phyloP scores from a whole-genome alignment of 2,113 vertebrate genomes.

The Pogona vitticeps region DNA sequence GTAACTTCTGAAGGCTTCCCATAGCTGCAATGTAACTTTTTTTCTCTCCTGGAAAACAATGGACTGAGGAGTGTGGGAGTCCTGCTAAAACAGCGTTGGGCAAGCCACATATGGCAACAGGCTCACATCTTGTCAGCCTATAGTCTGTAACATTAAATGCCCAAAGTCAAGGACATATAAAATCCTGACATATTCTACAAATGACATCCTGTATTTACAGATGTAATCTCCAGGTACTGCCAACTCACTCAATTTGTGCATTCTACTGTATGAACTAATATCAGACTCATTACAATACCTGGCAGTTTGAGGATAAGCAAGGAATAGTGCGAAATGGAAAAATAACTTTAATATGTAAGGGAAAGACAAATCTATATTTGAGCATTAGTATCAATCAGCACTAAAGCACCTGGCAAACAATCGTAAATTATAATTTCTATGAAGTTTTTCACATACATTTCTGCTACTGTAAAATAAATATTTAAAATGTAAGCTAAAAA shows the following conservation, averaged over 20 bases:
- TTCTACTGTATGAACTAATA: not conserved
- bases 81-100: too few relatives aligned
- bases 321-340: not conserved
- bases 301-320: slow-evolving; percentile 23
- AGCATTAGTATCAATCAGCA: not conserved
- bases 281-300: not conserved
- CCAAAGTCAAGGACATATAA: too few relatives aligned
- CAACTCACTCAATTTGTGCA: not conserved
- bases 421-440: not conserved
- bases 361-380: not conserved
- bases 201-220: not conserved
- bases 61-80: too few relatives aligned
- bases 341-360: not conserved
- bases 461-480: not conserved
- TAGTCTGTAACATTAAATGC: not conserved
- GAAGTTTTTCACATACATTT: not conserved
- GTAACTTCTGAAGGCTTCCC: too few relatives aligned
- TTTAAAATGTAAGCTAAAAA: not conserved
- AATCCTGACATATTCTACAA: not conserved
- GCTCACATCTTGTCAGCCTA: too few relatives aligned
- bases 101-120: too few relatives aligned
- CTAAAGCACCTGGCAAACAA: not conserved
- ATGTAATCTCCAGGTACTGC: not conserved
- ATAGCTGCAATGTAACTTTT: too few relatives aligned
- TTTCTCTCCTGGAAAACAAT: too few relatives aligned